A percentile compares a stretch with the other conserved stretches of the same genome.
These are phyloP conservation scores for Galaxea fascicularis DNA, from an alignment of 92 coral and sea anemone genomes.

Conservation along the genomic window DNA sequence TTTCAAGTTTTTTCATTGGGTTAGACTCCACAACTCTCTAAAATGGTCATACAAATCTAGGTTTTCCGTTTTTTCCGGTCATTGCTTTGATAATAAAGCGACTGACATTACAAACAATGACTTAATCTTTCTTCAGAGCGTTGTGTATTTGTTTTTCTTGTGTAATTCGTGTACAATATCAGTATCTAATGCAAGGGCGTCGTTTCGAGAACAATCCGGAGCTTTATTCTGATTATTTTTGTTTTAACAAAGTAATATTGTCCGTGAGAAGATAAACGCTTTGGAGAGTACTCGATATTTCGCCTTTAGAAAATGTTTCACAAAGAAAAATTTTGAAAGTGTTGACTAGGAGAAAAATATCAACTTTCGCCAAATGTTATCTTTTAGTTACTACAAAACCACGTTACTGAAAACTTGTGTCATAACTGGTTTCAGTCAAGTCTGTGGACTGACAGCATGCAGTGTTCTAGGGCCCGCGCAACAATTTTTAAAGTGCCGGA, in stretches of 20 bases:
- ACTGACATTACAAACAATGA: background rate
- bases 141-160: constrained; percentile 17
- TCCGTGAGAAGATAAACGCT: background rate
- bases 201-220: background rate
- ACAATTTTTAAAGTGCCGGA: no score
- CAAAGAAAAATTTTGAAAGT: background rate
- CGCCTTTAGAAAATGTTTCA: background rate
- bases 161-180: constrained; percentile 4
- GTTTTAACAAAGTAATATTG: background rate
- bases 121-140: background rate
- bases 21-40: background rate
- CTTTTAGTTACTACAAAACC: no score
- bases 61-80: no score
- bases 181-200: background rate
- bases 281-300: background rate
- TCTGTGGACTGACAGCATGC: no score
- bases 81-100: background rate
- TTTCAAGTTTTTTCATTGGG: background rate
- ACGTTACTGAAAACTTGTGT: no score
- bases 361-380: background rate
- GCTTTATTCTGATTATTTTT: background rate
- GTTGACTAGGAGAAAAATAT: no score
- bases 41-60: constrained; percentile 10
- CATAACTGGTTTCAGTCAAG: no score
- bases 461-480: no score